Percentiles rank a stretch among this genome's conserved stretches.
Evolutionary conservation across 2,113 vertebrate genomes (phyloP).

Genomic region (Prolemur simus): DNA sequence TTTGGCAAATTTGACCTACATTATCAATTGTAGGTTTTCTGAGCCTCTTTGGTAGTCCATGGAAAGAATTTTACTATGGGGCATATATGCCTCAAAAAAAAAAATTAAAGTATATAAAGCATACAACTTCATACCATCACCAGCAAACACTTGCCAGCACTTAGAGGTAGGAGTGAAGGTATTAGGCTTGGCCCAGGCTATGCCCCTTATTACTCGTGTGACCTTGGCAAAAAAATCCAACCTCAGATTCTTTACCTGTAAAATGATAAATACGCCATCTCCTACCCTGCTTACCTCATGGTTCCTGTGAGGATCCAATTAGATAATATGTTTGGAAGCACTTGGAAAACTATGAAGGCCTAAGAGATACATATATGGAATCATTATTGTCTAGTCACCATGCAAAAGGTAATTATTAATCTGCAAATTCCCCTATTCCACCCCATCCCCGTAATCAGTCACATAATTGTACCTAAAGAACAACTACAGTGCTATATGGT

Average conservation of each 20-base stretch:
- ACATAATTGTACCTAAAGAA: conserved; percentile 14
- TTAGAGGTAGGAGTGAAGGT: not conserved
- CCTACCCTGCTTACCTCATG: not conserved
- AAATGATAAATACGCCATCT: not conserved
- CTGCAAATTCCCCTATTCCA: not conserved
- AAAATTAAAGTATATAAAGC: not conserved
- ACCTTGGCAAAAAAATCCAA: conserved; percentile 1
- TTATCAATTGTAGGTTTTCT: not conserved
- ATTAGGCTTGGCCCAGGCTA: not conserved
- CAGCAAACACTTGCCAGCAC: not conserved
- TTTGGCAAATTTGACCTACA: no score
- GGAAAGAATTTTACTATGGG: not conserved
- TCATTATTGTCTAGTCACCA: not conserved
- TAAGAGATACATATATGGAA: conserved; percentile 11
- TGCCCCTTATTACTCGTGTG: not conserved
- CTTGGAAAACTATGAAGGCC: not conserved
- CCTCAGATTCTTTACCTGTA: not conserved
- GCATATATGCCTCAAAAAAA: not conserved
- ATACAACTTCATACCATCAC: conserved; percentile 22
- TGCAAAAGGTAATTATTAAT: conserved; percentile 40
- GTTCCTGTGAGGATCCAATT: not conserved
- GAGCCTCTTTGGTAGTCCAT: not conserved
- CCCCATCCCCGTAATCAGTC: not conserved
- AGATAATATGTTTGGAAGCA: not conserved
- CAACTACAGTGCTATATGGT: not conserved